These are phyloP conservation scores for Ispidina lecontei DNA, from an alignment of 2,797 vertebrate genomes.

Conservation along the genomic window DNA sequence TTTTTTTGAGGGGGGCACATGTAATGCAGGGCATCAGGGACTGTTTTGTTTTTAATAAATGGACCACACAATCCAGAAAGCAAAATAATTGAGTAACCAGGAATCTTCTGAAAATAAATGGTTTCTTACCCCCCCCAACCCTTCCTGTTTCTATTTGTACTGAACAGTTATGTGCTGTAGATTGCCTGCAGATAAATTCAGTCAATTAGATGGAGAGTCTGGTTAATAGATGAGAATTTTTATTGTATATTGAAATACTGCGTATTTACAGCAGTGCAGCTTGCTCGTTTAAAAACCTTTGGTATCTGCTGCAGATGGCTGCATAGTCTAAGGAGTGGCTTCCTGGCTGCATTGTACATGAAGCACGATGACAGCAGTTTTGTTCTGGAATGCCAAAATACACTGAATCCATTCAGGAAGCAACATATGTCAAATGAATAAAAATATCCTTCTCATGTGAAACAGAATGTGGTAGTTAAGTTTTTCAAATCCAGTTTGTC, in stretches of 20 bases:
- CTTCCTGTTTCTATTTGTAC: neutral
- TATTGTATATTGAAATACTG: neutral
- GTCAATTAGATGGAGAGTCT: neutral
- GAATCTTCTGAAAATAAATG: neutral
- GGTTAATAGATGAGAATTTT: neutral
- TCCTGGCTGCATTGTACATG: conserved; percentile 56
- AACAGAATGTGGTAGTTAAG: neutral
- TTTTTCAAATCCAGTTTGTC: neutral
- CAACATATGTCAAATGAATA: conserved; percentile 49
- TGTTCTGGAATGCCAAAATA: conserved; percentile 55
- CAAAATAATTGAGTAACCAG: neutral
- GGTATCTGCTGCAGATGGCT: conserved; percentile 56
- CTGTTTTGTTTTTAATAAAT: neutral
- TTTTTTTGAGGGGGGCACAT: neutral
- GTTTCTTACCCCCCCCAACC: too few relatives aligned
- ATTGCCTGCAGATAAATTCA: neutral
- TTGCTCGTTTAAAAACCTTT: conserved; percentile 35
- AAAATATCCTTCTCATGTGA: neutral
- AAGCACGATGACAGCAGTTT: conserved; percentile 26
- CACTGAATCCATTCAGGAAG: conserved; percentile 46
- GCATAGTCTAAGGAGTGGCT: conserved; percentile 59
- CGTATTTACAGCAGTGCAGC: neutral
- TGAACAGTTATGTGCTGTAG: neutral
- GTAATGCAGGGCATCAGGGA: neutral
- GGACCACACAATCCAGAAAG: neutral